A percentile compares a stretch with the other conserved stretches of the same genome.
Conservation (phyloP, 2,888 invertebrate species). For the Hetaerina titia region DNA sequence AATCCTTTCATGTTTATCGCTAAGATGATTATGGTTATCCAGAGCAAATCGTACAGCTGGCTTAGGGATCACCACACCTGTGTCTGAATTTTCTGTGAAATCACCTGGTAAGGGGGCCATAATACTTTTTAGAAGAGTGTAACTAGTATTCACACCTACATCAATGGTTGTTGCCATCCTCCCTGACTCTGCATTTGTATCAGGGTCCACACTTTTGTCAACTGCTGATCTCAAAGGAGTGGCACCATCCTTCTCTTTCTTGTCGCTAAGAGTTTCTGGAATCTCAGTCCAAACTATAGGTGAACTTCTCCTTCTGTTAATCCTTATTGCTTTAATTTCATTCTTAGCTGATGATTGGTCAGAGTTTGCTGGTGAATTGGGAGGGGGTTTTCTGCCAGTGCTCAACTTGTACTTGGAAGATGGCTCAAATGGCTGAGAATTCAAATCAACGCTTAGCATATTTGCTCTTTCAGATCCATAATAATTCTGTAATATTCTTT, state of each 20-base stretch:
- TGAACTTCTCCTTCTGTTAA: neutral
- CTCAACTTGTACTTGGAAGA: neutral
- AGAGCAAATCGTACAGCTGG: neutral
- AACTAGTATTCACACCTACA: slow-evolving; percentile 43
- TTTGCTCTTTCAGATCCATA: neutral
- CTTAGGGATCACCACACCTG: neutral
- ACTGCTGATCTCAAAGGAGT: neutral
- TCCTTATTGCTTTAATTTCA: neutral
- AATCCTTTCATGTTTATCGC: neutral
- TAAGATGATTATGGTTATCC: neutral
- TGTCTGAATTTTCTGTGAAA: neutral
- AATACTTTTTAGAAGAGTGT: neutral
- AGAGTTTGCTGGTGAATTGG: neutral
- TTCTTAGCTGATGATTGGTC: neutral
- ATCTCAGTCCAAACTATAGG: neutral
- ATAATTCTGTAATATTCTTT: neutral
- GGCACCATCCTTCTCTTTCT: neutral
- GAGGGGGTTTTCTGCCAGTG: neutral
- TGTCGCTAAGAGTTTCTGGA: neutral
- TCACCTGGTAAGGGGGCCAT: neutral
- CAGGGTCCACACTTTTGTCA: neutral
- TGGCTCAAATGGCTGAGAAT: neutral
- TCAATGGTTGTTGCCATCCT: neutral
- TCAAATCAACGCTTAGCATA: neutral
- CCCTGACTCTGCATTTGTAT: neutral